These are phyloP conservation scores for Drosophila tanythrix DNA, from an alignment of 2,888 invertebrate genomes.

Conservation along the genomic window DNA sequence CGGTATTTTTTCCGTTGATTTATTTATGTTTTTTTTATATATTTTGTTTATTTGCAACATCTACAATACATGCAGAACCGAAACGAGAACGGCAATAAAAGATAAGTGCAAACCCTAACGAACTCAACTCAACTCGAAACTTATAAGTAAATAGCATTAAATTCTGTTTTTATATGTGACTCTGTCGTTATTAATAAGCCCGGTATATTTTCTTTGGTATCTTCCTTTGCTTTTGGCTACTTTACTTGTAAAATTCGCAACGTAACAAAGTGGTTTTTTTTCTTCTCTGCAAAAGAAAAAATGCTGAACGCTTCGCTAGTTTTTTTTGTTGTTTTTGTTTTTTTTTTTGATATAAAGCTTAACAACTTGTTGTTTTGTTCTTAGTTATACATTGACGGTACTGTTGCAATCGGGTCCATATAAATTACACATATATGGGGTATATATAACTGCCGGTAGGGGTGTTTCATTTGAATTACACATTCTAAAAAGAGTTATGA, in stretches of 20 bases:
- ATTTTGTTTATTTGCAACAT: constrained; percentile 47
- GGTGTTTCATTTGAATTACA: constrained; percentile 74
- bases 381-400: constrained; percentile 28
- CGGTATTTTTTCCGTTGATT: constrained; percentile 11
- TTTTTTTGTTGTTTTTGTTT: constrained; percentile 3
- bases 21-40: background rate
- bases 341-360: constrained; percentile 50
- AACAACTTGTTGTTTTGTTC: constrained; percentile 29
- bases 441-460: constrained; percentile 70
- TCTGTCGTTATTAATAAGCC: background rate
- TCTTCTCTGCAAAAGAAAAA: constrained; percentile 3
- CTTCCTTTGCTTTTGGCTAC: constrained; percentile 26
- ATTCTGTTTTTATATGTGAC: constrained; percentile 10
- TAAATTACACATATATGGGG: constrained; percentile 35
- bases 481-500: constrained; percentile 49
- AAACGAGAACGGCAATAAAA: constrained; percentile 24
- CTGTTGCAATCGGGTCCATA: constrained; percentile 43
- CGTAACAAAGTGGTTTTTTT: constrained; percentile 21
- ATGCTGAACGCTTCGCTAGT: constrained; percentile 28
- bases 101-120: constrained; percentile 54
- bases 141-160: constrained; percentile 7
- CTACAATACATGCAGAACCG: constrained; percentile 60
- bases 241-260: constrained; percentile 57
- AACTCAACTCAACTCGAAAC: constrained; percentile 49
- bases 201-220: constrained; percentile 14